Evolutionary conservation across 2,797 vertebrate genomes (phyloP), one percentile per base, ranked within the genome.

Genomic region (Gallirallus australis): DNA sequence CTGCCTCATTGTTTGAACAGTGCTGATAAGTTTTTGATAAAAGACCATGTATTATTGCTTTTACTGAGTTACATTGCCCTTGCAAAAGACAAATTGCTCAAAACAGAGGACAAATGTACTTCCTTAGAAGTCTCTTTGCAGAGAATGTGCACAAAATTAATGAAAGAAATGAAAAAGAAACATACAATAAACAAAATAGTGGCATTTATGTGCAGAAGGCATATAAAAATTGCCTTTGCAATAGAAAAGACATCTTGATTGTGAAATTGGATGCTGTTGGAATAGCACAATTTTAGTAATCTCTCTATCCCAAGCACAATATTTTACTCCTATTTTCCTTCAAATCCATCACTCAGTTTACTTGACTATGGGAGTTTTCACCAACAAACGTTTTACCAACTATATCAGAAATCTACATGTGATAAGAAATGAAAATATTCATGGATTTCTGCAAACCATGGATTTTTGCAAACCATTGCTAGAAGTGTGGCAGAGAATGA

Each of bases 351-450:
- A 91, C n/a, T 94, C 85, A 48, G 24, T 88, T 93, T 96, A 35
- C 69, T 86, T 1, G 3, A 28, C 54, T 95, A 20, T 40, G 73
- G 85, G 40, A 87, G 14, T 76, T 93, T 93, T 93, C 82, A 79
- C 66, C 59, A 69, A 70, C 53, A 93, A 89, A 82, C 72, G 81
- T 83, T 66, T 33, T 59, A 93, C 31, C 69, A 89, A 79, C 65
- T 61, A 2, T 93, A 93, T 95, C 92, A 91, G 93, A 91, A 94
- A 94, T 96, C 92, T 92, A 86, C 95, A 72, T 94, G 72, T 76
- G 95, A 92, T 94, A 93, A 94, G 93, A 90, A 96, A 93, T 89
- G n/a, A 93, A 96, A 96, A 91, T 95, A 94, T 95, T 96, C 73
- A 94, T 94, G 73, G 64, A 76, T 93, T 96, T 96, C 71, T 93